These are phyloP conservation scores for Nemotelus pantherinus DNA, from an alignment of 2,888 invertebrate species.

Conservation along the genomic window DNA sequence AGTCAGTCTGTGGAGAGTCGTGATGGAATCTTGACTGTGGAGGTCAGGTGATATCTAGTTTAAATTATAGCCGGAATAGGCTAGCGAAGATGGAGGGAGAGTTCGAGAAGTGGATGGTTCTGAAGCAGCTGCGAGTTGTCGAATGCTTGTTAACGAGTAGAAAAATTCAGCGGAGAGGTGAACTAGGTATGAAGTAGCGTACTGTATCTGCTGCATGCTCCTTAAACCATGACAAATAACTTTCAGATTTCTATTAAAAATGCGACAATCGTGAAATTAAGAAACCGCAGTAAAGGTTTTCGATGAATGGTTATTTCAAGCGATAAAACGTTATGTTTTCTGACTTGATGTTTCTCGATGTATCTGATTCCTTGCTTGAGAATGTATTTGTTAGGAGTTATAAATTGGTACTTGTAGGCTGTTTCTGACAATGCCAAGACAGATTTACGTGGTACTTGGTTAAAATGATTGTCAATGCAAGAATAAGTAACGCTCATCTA, in stretches of 20 bases:
- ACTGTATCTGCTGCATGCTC: conserved; percentile 14
- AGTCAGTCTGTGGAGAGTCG: conserved; percentile 16
- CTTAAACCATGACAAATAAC: conserved; percentile 36
- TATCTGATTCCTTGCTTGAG: too few relatives aligned
- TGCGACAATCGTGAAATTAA: conserved; percentile 39
- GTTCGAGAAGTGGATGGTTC: background rate
- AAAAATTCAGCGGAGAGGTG: background rate
- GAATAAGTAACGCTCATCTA: too few relatives aligned
- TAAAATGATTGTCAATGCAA: too few relatives aligned
- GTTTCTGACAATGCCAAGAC: too few relatives aligned
- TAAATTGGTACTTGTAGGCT: too few relatives aligned
- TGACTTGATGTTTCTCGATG: too few relatives aligned
- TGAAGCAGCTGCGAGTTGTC: conserved; percentile 4
- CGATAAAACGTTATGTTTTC: too few relatives aligned
- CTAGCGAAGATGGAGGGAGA: background rate
- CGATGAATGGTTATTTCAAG: too few relatives aligned
- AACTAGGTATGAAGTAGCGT: background rate
- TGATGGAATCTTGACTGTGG: conserved; percentile 21
- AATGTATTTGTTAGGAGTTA: too few relatives aligned
- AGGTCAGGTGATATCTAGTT: conserved; percentile 33
- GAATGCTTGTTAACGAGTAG: conserved; percentile 18
- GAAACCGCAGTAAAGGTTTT: background rate
- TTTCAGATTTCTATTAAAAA: conserved; percentile 17
- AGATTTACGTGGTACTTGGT: too few relatives aligned
- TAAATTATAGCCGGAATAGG: conserved; percentile 30